Evolutionary conservation across 2,113 vertebrate genomes (phyloP).

Genomic region (Eulemur macaco): DNA sequence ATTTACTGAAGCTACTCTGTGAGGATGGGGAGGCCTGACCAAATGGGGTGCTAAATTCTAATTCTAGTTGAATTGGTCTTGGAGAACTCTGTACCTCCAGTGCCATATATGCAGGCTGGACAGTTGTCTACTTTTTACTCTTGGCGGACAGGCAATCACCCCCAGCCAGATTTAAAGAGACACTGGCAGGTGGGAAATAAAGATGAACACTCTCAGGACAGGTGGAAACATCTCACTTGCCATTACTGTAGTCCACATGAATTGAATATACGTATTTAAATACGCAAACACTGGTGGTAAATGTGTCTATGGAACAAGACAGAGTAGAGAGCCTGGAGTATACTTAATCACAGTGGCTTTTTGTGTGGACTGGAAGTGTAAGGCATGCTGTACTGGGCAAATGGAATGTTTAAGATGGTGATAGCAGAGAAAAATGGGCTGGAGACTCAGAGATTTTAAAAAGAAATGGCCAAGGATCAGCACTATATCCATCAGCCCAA

Average conservation of each 20-base stretch:
- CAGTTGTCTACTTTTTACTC: background rate
- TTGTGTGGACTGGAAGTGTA: background rate
- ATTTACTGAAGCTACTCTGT: background rate
- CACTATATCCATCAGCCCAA: background rate
- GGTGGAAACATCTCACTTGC: conserved; percentile 57
- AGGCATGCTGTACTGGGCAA: background rate
- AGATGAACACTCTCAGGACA: conserved; percentile 60
- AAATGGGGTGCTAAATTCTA: background rate
- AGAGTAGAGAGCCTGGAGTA: conserved; percentile 27
- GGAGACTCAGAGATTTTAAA: background rate
- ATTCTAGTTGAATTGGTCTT: background rate
- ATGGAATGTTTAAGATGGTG: background rate
- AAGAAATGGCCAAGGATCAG: background rate
- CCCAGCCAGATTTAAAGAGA: conserved; percentile 63
- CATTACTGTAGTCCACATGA: conserved; percentile 52
- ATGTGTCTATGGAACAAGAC: conserved; percentile 37
- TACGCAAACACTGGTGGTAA: conserved; percentile 27
- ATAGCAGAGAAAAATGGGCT: background rate
- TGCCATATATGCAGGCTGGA: background rate
- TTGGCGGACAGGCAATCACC: background rate
- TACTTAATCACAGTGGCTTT: conserved; percentile 52
- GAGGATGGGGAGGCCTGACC: background rate
- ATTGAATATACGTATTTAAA: conserved; percentile 21
- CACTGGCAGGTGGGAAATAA: conserved; percentile 42
- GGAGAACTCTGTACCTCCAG: background rate